Percentiles rank a stretch among this genome's conserved stretches.
phyloP scores from a whole-genome alignment of 2,888 invertebrate species.

The Malacosoma neustria region DNA sequence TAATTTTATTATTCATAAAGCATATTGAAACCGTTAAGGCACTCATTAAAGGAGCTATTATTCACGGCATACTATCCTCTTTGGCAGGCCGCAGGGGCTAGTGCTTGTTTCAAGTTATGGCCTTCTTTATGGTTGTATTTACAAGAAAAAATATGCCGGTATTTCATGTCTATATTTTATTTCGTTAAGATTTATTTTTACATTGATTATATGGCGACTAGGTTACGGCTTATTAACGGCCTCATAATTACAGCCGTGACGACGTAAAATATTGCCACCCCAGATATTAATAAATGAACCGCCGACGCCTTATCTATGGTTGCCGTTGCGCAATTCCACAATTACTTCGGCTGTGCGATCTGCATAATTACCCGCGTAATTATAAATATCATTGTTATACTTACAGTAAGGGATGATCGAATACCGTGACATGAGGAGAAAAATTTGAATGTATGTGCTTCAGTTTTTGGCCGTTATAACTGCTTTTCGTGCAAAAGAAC shows the following conservation, averaged over 20 bases:
- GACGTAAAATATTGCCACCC: constrained; percentile 46
- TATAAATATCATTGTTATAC: too few species aligned
- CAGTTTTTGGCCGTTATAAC: too few species aligned
- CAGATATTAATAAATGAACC: constrained; percentile 39
- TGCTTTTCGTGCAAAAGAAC: too few species aligned
- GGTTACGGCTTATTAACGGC: constrained; percentile 59
- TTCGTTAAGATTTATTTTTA: constrained; percentile 57
- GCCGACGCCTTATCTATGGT: not conserved
- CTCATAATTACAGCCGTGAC: constrained; percentile 57
- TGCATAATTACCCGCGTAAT: not conserved
- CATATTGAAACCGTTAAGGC: constrained; percentile 72
- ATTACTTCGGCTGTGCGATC: not conserved
- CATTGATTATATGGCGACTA: constrained; percentile 66
- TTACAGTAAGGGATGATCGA: too few species aligned
- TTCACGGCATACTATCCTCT: constrained; percentile 66
- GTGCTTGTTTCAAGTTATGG: constrained; percentile 59
- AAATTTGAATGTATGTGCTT: too few species aligned
- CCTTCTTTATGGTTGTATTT: constrained; percentile 63
- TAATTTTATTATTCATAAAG: constrained; percentile 75
- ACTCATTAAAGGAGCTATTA: constrained; percentile 65
- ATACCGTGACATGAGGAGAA: too few species aligned
- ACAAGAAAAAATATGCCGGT: constrained; percentile 59
- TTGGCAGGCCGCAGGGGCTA: constrained; percentile 57
- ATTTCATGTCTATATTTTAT: constrained; percentile 66
- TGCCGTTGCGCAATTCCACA: not conserved